A percentile compares a stretch with the other conserved stretches of the same genome.
phyloP scores from a whole-genome alignment of 2,113 vertebrate species.

The Pseudorectes ferrugineus region DNA sequence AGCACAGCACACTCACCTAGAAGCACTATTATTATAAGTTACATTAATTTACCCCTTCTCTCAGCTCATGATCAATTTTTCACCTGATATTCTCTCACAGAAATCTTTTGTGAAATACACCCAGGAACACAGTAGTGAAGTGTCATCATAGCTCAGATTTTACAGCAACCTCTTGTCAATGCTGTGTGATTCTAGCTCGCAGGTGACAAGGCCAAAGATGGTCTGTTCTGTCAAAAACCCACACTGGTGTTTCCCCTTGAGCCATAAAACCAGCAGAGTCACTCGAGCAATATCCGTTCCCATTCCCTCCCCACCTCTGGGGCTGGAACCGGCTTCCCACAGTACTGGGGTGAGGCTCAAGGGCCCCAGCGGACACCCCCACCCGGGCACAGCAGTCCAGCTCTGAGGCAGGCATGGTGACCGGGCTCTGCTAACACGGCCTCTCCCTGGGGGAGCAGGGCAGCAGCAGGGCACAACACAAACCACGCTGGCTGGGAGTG shows the following conservation, averaged over 20 bases:
- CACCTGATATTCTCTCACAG: not conserved
- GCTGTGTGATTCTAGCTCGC: not conserved
- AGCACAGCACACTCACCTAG: not conserved
- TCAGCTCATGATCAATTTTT: not conserved
- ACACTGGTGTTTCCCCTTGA: accelerated
- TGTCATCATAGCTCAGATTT: not conserved
- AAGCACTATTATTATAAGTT: too few relatives aligned
- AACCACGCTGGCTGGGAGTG: accelerated
- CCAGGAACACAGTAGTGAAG: not conserved
- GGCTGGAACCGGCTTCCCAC: accelerated
- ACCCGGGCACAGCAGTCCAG: not conserved
- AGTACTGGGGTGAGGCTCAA: too few relatives aligned
- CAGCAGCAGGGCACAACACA: not conserved
- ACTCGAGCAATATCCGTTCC: accelerated
- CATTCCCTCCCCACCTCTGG: not conserved
- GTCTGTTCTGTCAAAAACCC: not conserved
- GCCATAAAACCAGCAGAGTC: not conserved
- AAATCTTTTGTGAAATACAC: not conserved
- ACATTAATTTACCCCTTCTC: not conserved
- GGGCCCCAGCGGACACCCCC: not conserved
- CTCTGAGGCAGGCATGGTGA: accelerated
- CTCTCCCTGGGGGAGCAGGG: accelerated
- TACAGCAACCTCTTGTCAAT: not conserved
- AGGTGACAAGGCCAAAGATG: not conserved
- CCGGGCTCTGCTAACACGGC: accelerated